A percentile compares a stretch with the other conserved stretches of the same genome.
These are phyloP conservation scores for Tolypeutes matacus DNA, from an alignment of 2,797 vertebrate species.

Conservation along the genomic window DNA sequence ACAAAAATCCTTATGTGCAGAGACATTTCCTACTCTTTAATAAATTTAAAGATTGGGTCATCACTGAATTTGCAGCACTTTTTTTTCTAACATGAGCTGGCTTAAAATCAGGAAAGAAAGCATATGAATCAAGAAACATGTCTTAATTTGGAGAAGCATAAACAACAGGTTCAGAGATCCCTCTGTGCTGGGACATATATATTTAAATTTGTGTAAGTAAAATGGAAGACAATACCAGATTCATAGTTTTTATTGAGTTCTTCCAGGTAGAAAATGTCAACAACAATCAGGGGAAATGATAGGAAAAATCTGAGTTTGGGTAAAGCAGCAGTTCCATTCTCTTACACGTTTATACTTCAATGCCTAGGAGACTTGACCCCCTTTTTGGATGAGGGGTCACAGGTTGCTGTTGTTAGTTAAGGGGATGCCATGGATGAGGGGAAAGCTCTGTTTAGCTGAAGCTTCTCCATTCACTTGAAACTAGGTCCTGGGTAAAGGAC, in stretches of 20 bases:
- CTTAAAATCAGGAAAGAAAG: slow-evolving; percentile 42
- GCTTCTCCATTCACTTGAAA: background rate
- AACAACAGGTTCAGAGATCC: background rate
- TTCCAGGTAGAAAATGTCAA: slow-evolving; percentile 49
- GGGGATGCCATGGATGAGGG: too few species aligned
- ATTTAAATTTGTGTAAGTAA: slow-evolving; percentile 30
- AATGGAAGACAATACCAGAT: background rate
- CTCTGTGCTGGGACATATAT: background rate
- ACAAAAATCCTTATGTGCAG: background rate
- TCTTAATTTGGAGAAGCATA: slow-evolving; percentile 25
- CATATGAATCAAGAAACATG: background rate
- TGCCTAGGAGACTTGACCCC: background rate
- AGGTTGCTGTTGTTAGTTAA: background rate
- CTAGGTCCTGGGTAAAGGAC: background rate
- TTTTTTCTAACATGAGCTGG: background rate
- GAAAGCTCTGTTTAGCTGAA: background rate
- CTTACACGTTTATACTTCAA: background rate
- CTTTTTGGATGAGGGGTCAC: background rate
- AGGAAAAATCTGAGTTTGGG: background rate
- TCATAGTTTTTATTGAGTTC: background rate
- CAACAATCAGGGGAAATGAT: background rate
- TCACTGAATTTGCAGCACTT: background rate
- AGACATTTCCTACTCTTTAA: slow-evolving; percentile 39
- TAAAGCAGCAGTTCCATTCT: background rate
- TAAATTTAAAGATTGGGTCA: slow-evolving; percentile 17